phyloP scores from a whole-genome alignment of 2,888 invertebrate species.

The Danaus chrysippus region DNA sequence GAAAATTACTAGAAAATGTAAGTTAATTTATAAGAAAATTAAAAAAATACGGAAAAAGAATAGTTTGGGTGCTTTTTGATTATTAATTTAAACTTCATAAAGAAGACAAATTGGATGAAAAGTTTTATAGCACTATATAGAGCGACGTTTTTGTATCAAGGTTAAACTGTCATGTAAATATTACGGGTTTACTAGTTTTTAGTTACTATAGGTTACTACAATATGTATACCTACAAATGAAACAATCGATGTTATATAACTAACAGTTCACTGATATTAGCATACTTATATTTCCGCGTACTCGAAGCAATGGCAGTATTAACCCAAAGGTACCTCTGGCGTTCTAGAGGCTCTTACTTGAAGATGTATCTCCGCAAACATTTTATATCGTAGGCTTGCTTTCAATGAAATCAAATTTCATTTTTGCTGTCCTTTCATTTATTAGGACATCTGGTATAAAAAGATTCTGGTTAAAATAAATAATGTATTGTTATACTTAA shows the following conservation, averaged over 20 bases:
- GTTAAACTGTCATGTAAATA: too few species aligned
- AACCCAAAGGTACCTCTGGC: slow-evolving; percentile 37
- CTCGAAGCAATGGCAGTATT: slow-evolving; percentile 39
- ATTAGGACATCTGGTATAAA: not conserved
- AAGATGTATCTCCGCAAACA: slow-evolving; percentile 33
- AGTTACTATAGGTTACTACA: not conserved
- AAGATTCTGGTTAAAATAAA: not conserved
- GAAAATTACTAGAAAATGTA: too few species aligned
- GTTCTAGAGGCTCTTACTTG: slow-evolving; percentile 35
- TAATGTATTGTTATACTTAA: too few species aligned
- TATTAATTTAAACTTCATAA: too few species aligned
- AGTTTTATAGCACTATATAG: too few species aligned
- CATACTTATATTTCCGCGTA: slow-evolving; percentile 23
- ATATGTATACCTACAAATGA: not conserved
- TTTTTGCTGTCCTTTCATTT: not conserved
- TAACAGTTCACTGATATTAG: slow-evolving; percentile 27
- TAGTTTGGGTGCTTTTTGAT: too few species aligned
- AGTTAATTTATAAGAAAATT: too few species aligned
- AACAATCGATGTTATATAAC: slow-evolving; percentile 9
- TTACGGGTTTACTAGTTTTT: too few species aligned
- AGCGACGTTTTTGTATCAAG: too few species aligned
- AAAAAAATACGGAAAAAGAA: too few species aligned
- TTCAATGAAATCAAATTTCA: slow-evolving; percentile 2
- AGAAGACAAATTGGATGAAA: too few species aligned
- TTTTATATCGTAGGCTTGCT: slow-evolving; percentile 29